Evolutionary conservation across 2,888 invertebrate species (phyloP).

Genomic region (Euphydryas editha): DNA sequence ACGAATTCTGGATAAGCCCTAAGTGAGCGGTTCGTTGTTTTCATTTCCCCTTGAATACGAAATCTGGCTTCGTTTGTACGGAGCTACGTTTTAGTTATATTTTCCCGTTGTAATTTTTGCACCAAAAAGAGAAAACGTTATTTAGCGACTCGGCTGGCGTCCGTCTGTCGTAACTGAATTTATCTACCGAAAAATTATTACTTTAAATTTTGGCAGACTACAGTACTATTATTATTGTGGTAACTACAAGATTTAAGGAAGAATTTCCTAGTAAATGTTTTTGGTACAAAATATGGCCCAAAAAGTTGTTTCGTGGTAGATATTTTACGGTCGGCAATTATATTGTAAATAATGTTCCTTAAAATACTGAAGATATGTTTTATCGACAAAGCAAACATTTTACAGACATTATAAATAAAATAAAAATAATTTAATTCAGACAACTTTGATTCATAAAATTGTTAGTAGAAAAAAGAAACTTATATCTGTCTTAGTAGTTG

Average conservation of each 20-base stretch:
- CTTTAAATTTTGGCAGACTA: conserved; percentile 13
- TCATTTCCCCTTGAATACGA: conserved; percentile 24
- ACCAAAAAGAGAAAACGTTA: conserved; percentile 23
- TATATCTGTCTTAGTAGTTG: too few relatives aligned
- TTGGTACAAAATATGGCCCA: neutral
- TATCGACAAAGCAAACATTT: too few relatives aligned
- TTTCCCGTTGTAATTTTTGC: conserved; percentile 22
- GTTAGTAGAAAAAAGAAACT: too few relatives aligned
- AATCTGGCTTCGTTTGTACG: conserved; percentile 24
- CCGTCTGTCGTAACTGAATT: conserved; percentile 9
- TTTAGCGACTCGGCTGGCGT: conserved; percentile 7
- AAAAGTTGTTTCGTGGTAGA: neutral
- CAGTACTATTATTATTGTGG: neutral
- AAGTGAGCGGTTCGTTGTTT: conserved; percentile 12
- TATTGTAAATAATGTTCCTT: too few relatives aligned
- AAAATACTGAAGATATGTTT: too few relatives aligned
- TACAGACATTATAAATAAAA: too few relatives aligned
- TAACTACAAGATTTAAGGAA: neutral
- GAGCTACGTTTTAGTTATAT: conserved; percentile 30
- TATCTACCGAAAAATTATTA: conserved; percentile 15
- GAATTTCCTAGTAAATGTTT: neutral
- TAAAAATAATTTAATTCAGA: too few relatives aligned
- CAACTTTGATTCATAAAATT: too few relatives aligned
- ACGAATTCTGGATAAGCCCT: conserved; percentile 24
- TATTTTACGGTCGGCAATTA: too few relatives aligned